Percentiles rank a stretch among this genome's conserved stretches.
These are phyloP conservation scores for Apodemia hepburni DNA, from an alignment of 2,888 invertebrate species.

Conservation along the genomic window DNA sequence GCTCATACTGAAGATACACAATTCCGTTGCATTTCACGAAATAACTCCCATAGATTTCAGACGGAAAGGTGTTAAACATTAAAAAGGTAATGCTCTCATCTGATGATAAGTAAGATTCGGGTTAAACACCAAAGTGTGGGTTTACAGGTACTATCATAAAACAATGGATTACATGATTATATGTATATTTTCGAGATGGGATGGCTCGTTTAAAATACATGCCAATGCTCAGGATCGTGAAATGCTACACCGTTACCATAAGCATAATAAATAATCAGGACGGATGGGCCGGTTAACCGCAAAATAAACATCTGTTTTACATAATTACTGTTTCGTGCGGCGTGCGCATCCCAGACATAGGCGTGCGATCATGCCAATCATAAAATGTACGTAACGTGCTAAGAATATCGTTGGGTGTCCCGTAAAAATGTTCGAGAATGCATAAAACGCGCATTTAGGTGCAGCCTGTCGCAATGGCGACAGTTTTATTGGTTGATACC, in stretches of 20 bases:
- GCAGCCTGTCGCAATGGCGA: constrained; percentile 53
- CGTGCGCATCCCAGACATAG: constrained; percentile 55
- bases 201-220: too few relatives aligned
- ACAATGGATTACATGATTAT: too few relatives aligned
- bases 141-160: too few relatives aligned
- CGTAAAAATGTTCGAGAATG: constrained; percentile 49
- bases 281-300: constrained; percentile 51
- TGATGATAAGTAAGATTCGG: too few relatives aligned
- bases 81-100: too few relatives aligned
- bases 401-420: constrained; percentile 45
- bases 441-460: constrained; percentile 47
- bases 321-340: constrained; percentile 43
- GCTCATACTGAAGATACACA: too few relatives aligned
- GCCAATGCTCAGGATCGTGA: neutral
- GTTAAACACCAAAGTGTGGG: too few relatives aligned
- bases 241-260: constrained; percentile 13
- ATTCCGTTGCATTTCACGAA: too few relatives aligned
- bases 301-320: constrained; percentile 59
- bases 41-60: too few relatives aligned
- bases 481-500: constrained; percentile 56
- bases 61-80: too few relatives aligned
- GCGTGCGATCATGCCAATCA: constrained; percentile 55
- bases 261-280: constrained; percentile 26
- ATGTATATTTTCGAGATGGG: too few relatives aligned
- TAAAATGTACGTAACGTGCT: constrained; percentile 44